These are phyloP conservation scores for Tolmerus cingulatus DNA, from an alignment of 2,888 invertebrate species.

Conservation along the genomic window DNA sequence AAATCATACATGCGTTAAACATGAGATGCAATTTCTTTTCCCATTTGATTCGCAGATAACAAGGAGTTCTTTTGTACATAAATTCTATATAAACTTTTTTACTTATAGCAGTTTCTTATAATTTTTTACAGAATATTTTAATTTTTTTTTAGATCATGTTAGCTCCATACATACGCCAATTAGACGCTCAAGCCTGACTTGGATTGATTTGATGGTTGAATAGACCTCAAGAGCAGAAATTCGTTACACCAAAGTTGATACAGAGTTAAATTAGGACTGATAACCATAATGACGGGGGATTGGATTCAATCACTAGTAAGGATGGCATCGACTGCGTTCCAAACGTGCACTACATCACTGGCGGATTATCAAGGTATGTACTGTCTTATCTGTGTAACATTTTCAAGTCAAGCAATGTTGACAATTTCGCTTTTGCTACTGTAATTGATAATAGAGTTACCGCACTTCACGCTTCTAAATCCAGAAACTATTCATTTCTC, in stretches of 20 bases:
- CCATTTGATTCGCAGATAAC: background rate
- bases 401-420: no score
- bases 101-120: background rate
- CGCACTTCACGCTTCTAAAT: no score
- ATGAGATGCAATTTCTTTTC: background rate
- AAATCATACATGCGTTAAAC: background rate
- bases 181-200: background rate
- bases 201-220: background rate
- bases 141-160: background rate
- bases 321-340: background rate
- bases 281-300: background rate
- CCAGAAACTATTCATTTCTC: no score
- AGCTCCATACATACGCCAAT: background rate
- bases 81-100: background rate
- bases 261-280: background rate
- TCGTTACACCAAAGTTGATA: background rate
- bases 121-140: background rate
- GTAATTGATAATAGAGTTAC: no score
- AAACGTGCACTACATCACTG: background rate
- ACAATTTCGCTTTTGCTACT: no score
- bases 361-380: no score
- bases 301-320: background rate
- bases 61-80: background rate
- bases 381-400: no score
- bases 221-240: background rate